Base-by-base conservation (phyloP, 2,797 vertebrate genomes). In the Tamandua tetradactyla region DNA sequence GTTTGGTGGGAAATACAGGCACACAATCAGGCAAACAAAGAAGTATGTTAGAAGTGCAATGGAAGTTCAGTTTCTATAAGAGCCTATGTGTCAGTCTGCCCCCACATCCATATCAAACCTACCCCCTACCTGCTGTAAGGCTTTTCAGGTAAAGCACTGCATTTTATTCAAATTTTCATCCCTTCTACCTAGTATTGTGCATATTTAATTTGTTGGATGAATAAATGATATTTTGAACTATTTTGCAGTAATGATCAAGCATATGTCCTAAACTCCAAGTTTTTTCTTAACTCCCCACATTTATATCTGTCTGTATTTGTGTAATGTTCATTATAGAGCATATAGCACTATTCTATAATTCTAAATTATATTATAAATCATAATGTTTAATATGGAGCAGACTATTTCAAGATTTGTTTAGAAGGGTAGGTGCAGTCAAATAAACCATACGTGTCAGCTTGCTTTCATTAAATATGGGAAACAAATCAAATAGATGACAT, bases 161-260 rank as follows among this genome's bases (percentile, higher is more conserved):
- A 80, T 55, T 87, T 80, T 74, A 62, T 74, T 72, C 49, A 49
- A 61, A 71, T 44, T 89, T 93, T 66, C 81, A 44, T 49, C 23
- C 23, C 22, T 40, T 37, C 25, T 69, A 52, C 47, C 22, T 92
- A 61, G 72, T 27, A 71, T 62, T 89, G 42, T 55, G 32, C 13
- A 78, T 25, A 61, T 66, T 92, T 93, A 78, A 87, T 66, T 69
- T 84, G 44, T 49, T 87, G 44, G 82, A 47, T 20, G 52, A 55
- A 55, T 55, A 55, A 55, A 55, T 55, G 17, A 7, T 72, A 80
- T 76, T 87, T 81, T 89, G 7, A 86, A 80, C 80, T 93, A 61
- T 52, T 94, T 92, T 91, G 80, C 40, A 87, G 32, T 85, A 92
- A 86, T 80, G n/a, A 91, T 66, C 49, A 88, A 93, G 76, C n/a